Base-by-base conservation (phyloP, 2,113 vertebrate species). In the Oncorhynchus clarkii region DNA sequence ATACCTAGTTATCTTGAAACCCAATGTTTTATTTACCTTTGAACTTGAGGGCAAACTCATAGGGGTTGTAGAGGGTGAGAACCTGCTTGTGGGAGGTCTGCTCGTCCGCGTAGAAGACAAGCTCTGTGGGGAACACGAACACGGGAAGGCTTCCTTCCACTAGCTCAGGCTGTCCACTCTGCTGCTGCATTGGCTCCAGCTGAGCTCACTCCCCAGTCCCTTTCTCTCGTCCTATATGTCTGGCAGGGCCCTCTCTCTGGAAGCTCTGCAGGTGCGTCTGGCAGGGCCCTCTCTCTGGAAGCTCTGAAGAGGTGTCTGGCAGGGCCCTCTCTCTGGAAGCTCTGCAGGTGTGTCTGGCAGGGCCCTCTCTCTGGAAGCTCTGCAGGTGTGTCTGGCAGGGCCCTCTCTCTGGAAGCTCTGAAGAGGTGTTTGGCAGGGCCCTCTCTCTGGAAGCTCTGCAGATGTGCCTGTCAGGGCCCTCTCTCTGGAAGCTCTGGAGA, bases 121-220 rank as follows among this genome's bases (percentile, higher is more conserved):
- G 93, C 90, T 99, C 97, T 31, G 96, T 98, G 91, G 97, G 98
- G 92, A 99, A 99, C 89, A 99, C 96, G 87, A 99, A 99, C 89
- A 99, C 96, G 64, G 97, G 97, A 97, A 99, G 97, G 93, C 92
- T 98, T 95, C 97, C 97, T 95, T 97, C 96, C 97, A 98, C 96
- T 93, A 97, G 94, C 92, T 98, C 97, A 93, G 97, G 96, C 93
- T 98, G 96, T 93, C 96, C 95, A 93, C 92, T 96, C 93, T 97
- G 96, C 90, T 95, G 96, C 96, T 98, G 97, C 98, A 99, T 99
- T 97, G 95, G 96, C 96, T 93, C 96, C 92, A 90, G 90, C 90
- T 96, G 95, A 93, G 93, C 89, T 89, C 94, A 84, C 90, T 89
- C 91, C 85, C 86, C 86, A 91, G 89, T 90, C 89, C 89, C 90